phyloP scores from a whole-genome alignment of 2,113 vertebrate species.

The Gallinago media region DNA sequence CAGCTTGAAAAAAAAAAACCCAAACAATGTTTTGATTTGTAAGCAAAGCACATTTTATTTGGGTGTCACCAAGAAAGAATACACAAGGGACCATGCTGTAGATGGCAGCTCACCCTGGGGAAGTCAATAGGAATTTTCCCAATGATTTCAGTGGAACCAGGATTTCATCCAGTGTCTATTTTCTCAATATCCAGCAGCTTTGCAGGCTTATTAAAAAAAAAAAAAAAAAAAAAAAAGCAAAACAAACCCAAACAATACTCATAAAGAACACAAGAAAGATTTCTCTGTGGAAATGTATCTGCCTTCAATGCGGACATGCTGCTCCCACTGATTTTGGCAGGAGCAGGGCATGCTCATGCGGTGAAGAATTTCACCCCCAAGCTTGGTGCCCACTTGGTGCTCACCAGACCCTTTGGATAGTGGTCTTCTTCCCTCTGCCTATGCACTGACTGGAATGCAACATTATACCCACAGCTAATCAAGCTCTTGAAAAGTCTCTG shows the following conservation, averaged over 20 bases:
- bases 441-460: background rate
- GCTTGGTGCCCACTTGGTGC: background rate
- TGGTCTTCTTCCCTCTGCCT: background rate
- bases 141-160: background rate
- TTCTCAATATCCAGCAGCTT: background rate
- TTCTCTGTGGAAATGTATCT: background rate
- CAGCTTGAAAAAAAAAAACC: background rate
- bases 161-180: background rate
- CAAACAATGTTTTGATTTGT: background rate
- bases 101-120: background rate
- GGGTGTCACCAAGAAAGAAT: constrained; percentile 1
- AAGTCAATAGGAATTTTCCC: constrained; percentile 13
- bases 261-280: background rate
- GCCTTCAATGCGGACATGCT: background rate
- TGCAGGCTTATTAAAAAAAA: background rate
- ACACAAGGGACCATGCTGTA: background rate
- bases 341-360: background rate
- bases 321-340: background rate
- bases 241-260: background rate
- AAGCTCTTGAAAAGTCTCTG: background rate
- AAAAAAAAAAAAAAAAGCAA: background rate
- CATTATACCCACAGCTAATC: background rate
- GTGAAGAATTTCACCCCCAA: background rate
- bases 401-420: background rate
- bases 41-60: constrained; percentile 48